A percentile compares a stretch with the other conserved stretches of the same genome.
phyloP scores from a whole-genome alignment of 2,888 invertebrate species.

The Dynastes maya region DNA sequence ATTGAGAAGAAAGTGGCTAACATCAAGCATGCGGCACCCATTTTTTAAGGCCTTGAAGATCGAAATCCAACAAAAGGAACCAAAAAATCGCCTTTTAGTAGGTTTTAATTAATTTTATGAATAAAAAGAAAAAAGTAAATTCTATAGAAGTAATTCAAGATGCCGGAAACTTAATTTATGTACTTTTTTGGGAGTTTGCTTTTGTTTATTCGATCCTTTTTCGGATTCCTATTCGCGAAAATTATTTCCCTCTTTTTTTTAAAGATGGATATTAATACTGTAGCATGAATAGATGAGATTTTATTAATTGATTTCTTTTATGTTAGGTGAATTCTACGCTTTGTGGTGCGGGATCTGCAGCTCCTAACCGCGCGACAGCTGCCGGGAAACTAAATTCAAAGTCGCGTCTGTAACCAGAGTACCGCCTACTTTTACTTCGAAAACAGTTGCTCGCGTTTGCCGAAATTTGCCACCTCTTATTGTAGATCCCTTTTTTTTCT shows the following conservation, averaged over 20 bases:
- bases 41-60: conserved; percentile 40
- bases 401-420: conserved; percentile 42
- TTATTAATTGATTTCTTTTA: too few relatives aligned
- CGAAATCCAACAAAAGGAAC: neutral
- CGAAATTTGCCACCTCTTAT: conserved; percentile 30
- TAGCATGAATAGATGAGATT: too few relatives aligned
- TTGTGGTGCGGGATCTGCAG: conserved; percentile 7
- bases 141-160: too few relatives aligned
- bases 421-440: conserved; percentile 52
- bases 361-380: conserved; percentile 60
- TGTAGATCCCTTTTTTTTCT: neutral
- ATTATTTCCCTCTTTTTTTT: too few relatives aligned
- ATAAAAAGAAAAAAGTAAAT: too few relatives aligned
- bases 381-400: conserved; percentile 63
- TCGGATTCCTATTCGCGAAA: too few relatives aligned
- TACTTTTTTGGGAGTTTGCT: too few relatives aligned
- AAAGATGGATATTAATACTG: too few relatives aligned
- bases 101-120: neutral
- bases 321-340: too few relatives aligned
- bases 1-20: conserved; percentile 53
- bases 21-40: conserved; percentile 54
- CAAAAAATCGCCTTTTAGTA: neutral
- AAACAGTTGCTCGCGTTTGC: conserved; percentile 52
- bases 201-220: too few relatives aligned
- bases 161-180: too few relatives aligned